Conservation (phyloP, 2,888 invertebrate genomes). For the Acrobasis suavella region DNA sequence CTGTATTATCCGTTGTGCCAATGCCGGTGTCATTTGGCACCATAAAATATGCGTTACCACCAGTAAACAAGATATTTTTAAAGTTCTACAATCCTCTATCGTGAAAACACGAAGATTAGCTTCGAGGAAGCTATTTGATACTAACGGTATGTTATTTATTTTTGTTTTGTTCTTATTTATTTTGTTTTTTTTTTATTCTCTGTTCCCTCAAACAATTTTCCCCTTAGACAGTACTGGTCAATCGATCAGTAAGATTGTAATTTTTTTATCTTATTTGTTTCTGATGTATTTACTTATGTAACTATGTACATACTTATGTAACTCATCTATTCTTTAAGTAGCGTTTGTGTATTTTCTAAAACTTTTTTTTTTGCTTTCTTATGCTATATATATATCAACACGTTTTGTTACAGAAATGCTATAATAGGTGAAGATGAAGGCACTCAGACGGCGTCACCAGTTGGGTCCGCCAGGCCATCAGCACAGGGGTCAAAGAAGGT, state of each 20-base stretch:
- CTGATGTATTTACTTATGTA: too few species aligned
- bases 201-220: background rate
- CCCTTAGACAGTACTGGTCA: too few species aligned
- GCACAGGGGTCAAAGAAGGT: background rate
- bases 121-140: constrained; percentile 11
- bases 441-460: background rate
- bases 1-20: constrained; percentile 44
- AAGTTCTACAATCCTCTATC: constrained; percentile 22
- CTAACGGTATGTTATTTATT: constrained; percentile 34
- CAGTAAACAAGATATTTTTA: constrained; percentile 57
- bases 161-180: constrained; percentile 23
- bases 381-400: background rate
- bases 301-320: too few species aligned
- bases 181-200: constrained; percentile 21
- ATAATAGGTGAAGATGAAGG: background rate
- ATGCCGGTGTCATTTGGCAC: constrained; percentile 57
- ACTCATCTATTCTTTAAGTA: too few species aligned
- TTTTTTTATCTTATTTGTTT: too few species aligned
- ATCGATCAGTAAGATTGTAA: too few species aligned
- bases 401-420: background rate
- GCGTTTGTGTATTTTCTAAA: too few species aligned
- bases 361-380: background rate
- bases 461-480: background rate
- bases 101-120: constrained; percentile 25
- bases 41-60: constrained; percentile 43